These are phyloP conservation scores for Myotis lucifugus DNA, from an alignment of 2,113 vertebrate species.

Conservation along the genomic window DNA sequence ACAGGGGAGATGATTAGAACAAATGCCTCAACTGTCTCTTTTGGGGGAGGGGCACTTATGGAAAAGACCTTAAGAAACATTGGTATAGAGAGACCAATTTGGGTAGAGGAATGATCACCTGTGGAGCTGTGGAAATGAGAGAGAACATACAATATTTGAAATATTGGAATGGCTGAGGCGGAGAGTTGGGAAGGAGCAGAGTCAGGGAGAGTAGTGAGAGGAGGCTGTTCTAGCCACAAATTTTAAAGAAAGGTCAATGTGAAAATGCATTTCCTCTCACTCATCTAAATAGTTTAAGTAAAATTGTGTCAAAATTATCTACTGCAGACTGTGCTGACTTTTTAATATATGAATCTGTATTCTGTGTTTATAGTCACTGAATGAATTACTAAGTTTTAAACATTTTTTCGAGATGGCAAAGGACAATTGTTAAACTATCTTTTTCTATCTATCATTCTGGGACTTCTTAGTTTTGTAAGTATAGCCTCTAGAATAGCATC, in stretches of 20 bases:
- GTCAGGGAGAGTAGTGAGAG: background rate
- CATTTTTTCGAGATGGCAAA: slow-evolving; percentile 8
- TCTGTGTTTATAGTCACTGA: background rate
- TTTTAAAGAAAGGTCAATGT: slow-evolving; percentile 23
- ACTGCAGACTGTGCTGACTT: background rate
- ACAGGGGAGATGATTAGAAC: background rate
- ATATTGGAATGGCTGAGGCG: background rate
- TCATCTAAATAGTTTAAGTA: background rate
- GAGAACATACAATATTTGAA: background rate
- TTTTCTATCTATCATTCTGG: background rate
- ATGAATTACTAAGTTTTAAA: background rate
- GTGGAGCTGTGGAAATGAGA: background rate
- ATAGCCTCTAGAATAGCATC: background rate
- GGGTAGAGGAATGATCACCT: background rate
- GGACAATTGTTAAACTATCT: background rate
- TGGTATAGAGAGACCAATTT: background rate
- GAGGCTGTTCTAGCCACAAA: background rate
- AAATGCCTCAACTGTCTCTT: background rate
- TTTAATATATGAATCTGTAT: background rate
- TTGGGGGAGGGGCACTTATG: background rate
- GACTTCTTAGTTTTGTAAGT: slow-evolving; percentile 8
- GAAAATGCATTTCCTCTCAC: background rate
- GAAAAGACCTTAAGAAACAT: background rate
- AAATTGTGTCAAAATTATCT: background rate
- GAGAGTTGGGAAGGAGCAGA: background rate